Base-by-base conservation (phyloP, 2,888 invertebrate species). In the Bimastos eiseni region DNA sequence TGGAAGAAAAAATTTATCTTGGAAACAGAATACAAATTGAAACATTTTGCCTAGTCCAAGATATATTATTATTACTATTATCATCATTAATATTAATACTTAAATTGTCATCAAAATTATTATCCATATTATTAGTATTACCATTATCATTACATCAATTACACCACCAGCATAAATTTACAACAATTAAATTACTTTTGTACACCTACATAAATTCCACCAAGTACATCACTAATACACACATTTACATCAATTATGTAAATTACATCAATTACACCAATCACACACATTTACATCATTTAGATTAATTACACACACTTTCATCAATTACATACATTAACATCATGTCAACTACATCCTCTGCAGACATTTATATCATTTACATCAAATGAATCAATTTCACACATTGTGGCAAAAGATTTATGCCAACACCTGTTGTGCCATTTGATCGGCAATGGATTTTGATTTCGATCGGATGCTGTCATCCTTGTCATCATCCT, bases 401-500 rank as follows among this genome's bases (percentile, higher is more conserved):
- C 41, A 41, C 41, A 41, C 41, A 41, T 41, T 41, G 41, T 41
- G 41, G 6, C 41, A 15, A 11, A 11, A 41, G 15, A 41, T 41
- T 41, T 41, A 15, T 24, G 15, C 8, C 49, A 49, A 49, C 41
- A 89, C 89, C 90, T 44, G 90, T 55, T 89, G 90, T 37, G 93
- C 90, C 88, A 94, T 89, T 83, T 94, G 94, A 89, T 94, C 94
- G 33, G 93, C 92, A 21, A 94, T 93, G 33, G 94, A 94, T 90
- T 92, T 93, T 33, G 94, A 93, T 44, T 94, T 92, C 21, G 93
- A 93, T 92, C 94, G 94, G 36, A 94, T 93, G n/a, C 93, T 92
- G 17, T 91, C 92, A 0, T 90, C 91, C 92, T 89, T 30, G 90
- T 83, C 70, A 91, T 91, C 11, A 91, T 41, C 92, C 89, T 17